Conservation (phyloP, 2,113 vertebrate genomes). For the Grus americana region DNA sequence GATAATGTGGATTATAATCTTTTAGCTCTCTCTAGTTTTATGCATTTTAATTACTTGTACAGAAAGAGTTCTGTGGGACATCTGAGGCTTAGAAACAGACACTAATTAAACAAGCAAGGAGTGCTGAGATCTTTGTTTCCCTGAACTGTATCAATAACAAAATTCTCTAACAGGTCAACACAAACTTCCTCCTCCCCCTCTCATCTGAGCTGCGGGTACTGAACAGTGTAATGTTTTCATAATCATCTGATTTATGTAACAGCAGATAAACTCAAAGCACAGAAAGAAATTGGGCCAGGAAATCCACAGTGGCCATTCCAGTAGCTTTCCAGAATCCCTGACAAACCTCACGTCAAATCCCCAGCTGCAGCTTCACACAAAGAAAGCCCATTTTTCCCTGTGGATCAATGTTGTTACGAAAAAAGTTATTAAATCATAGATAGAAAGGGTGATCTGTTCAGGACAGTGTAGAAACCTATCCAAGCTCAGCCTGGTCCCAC, state of each 20-base stretch:
- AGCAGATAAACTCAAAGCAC: not conserved
- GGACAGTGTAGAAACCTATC: not conserved
- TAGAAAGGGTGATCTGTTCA: not conserved
- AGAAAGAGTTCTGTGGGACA: not conserved
- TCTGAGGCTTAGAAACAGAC: not conserved
- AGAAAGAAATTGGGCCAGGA: not conserved
- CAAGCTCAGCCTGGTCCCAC: not conserved
- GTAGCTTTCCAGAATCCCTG: constrained; percentile 12
- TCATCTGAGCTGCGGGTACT: not conserved
- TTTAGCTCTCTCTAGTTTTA: not conserved
- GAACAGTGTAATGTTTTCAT: not conserved
- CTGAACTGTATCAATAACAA: not conserved
- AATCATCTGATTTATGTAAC: not conserved
- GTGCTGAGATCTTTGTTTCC: not conserved
- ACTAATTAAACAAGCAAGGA: constrained; percentile 18
- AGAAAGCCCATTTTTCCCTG: not conserved
- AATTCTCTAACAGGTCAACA: not conserved
- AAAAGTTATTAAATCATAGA: not conserved
- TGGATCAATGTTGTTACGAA: not conserved
- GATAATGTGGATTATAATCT: constrained; percentile 13
- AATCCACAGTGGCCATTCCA: not conserved
- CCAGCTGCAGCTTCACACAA: not conserved
- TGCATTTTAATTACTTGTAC: not conserved
- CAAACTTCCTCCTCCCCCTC: not conserved
- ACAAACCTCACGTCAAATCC: not conserved